Percentiles rank a stretch among this genome's conserved stretches.
phyloP scores from a whole-genome alignment of 2,888 invertebrate genomes.

The Chrysina gloriosa region DNA sequence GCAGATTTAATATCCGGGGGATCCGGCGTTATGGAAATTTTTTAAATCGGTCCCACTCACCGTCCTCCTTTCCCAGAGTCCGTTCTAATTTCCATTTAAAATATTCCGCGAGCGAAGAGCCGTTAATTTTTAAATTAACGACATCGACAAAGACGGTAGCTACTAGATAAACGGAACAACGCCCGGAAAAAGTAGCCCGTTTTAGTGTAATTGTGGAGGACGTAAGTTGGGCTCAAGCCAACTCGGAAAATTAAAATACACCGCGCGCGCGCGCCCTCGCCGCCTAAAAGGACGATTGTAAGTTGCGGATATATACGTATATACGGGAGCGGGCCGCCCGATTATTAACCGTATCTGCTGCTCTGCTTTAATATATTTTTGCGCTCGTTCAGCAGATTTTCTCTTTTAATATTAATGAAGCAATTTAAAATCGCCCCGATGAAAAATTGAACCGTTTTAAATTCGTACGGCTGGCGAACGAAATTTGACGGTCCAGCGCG shows the following conservation, averaged over 20 bases:
- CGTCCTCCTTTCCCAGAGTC: background rate
- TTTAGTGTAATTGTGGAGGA: background rate
- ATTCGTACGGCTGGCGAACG: constrained; percentile 9
- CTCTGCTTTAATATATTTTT: constrained; percentile 31
- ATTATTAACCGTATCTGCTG: constrained; percentile 34
- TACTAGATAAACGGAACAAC: too few relatives aligned
- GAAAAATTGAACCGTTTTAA: constrained; percentile 36
- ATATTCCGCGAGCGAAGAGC: background rate
- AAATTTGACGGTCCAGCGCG: constrained; percentile 19
- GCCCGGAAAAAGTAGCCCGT: too few relatives aligned
- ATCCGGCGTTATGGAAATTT: constrained; percentile 4
- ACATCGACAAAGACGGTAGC: too few relatives aligned
- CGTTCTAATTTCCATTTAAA: background rate
- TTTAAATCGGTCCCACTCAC: constrained; percentile 2
- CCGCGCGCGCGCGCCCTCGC: background rate
- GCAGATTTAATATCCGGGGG: constrained; percentile 28
- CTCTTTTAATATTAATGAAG: constrained; percentile 43
- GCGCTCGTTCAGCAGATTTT: constrained; percentile 40
- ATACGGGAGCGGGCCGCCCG: constrained; percentile 7
- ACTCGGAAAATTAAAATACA: constrained; percentile 9
- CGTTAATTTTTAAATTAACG: background rate
- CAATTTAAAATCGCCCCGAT: constrained; percentile 40
- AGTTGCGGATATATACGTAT: background rate
- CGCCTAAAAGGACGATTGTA: background rate
- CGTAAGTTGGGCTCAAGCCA: background rate